Evolutionary conservation across 2,888 invertebrate species (phyloP), one percentile per base, ranked within the genome.

Genomic region (Rotaria sp.): DNA sequence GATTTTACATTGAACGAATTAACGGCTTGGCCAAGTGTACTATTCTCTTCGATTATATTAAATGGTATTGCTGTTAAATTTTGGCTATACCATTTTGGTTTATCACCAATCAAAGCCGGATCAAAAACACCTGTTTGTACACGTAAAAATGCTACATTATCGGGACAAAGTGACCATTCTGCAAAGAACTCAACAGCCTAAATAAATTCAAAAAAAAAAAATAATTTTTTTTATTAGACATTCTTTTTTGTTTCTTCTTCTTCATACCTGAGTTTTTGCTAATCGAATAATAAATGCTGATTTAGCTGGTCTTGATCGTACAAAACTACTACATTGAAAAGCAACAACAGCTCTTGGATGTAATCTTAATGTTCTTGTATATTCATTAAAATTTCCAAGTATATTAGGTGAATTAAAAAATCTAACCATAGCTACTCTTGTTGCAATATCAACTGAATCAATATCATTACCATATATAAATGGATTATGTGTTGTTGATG

Each of bases 331-430:
- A 89, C 96, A 95, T 92, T 99, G 99, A 90, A 99, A 96, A 11
- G 99, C 98, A 11, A 99, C 99, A 5, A 99, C 99, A 0, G 99
- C 98, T 86, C 99, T 93, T 3, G 99, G 99, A 92, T 98, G 99
- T 1, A 99, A 92, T 0, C 99, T 93, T 87, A 99, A 92, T 0
- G 97, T 99, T 87, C 99, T 93, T 2, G 98, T 98, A 91, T 99
- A 98, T 90, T 99, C 99, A 88, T 95, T 95, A 90, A 99, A 98
- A 91, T 99, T 97, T 0, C 96, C 97, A 89, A 99, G 92, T 21
- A 97, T 94, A 90, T 98, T 99, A 90, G 96, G 95, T 0, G 98
- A 97, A 92, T 98, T 97, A 93, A 98, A 98, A 92, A 99, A 99
- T 21, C 96, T 94, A 48, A 96, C 96, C 96, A 97, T 97, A 26